These are phyloP conservation scores for Vollenhovia emeryi DNA, from an alignment of 1,140 invertebrate genomes.

Conservation along the genomic window DNA sequence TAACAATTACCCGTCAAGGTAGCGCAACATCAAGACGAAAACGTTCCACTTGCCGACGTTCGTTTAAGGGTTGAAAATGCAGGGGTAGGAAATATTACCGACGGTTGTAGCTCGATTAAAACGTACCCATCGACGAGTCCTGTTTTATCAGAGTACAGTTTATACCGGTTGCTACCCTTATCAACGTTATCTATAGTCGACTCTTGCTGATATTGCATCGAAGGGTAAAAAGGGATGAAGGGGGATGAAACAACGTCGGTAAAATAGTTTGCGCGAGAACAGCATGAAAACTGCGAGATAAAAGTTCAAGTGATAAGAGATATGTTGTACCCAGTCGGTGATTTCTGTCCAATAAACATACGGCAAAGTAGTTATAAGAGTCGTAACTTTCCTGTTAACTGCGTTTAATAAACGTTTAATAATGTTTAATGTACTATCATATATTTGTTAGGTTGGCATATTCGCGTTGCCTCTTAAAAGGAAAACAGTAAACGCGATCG, in stretches of 20 bases:
- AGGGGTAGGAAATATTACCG: slow-evolving; percentile 42
- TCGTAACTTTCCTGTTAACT: too few relatives aligned
- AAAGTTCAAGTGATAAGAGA: background rate
- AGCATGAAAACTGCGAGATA: background rate
- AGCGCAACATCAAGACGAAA: background rate
- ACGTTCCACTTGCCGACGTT: background rate
- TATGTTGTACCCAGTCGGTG: background rate
- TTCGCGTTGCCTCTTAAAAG: background rate
- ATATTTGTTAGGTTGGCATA: background rate
- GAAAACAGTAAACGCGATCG: background rate
- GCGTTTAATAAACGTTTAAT: too few relatives aligned
- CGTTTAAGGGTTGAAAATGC: background rate
- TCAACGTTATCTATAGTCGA: background rate
- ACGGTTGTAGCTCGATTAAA: background rate
- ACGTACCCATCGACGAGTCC: background rate
- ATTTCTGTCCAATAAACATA: too few relatives aligned
- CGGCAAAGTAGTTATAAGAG: too few relatives aligned
- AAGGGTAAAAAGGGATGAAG: background rate
- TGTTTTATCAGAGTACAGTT: background rate
- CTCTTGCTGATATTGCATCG: background rate
- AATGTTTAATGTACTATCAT: too few relatives aligned
- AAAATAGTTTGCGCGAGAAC: slow-evolving; percentile 6
- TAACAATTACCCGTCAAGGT: background rate
- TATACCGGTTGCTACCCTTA: background rate
- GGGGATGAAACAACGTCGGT: background rate